These are phyloP conservation scores for Melospiza melodia DNA, from an alignment of 2,113 vertebrate genomes.

Conservation along the genomic window DNA sequence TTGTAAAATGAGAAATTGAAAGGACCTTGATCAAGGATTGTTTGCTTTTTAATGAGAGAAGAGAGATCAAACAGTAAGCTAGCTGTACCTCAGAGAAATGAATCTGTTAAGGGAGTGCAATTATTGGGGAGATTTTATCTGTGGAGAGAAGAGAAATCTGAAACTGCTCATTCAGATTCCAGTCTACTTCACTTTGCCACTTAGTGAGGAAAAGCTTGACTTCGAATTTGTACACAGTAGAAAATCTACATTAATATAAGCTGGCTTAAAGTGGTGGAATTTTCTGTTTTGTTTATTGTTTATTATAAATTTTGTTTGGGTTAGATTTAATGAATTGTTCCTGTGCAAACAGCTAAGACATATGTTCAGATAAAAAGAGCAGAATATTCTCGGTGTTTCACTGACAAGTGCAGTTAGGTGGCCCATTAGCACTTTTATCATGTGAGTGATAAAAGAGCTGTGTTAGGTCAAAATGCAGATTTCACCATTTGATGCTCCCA, in stretches of 20 bases:
- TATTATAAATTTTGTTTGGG: neutral
- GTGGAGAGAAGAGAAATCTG: neutral
- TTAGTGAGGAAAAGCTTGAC: neutral
- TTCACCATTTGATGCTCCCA: neutral
- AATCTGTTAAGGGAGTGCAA: neutral
- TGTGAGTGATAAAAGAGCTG: neutral
- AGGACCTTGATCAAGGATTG: conserved; percentile 39
- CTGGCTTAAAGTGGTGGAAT: neutral
- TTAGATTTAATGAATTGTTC: neutral
- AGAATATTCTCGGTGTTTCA: neutral
- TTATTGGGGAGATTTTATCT: conserved; percentile 31
- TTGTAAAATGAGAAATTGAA: conserved; percentile 4
- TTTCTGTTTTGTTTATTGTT: neutral
- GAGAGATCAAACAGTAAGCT: neutral
- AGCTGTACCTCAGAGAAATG: conserved; percentile 25
- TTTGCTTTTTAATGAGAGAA: conserved; percentile 36
- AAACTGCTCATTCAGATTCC: conserved; percentile 9
- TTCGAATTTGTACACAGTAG: neutral
- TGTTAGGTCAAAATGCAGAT: neutral
- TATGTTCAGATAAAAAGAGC: neutral
- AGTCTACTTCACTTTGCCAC: neutral
- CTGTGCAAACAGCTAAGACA: neutral
- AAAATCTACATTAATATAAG: neutral
- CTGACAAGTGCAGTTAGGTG: neutral
- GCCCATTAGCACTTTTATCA: neutral